Conservation (phyloP, 2,888 invertebrate genomes). For the Epinotia bilunana region DNA sequence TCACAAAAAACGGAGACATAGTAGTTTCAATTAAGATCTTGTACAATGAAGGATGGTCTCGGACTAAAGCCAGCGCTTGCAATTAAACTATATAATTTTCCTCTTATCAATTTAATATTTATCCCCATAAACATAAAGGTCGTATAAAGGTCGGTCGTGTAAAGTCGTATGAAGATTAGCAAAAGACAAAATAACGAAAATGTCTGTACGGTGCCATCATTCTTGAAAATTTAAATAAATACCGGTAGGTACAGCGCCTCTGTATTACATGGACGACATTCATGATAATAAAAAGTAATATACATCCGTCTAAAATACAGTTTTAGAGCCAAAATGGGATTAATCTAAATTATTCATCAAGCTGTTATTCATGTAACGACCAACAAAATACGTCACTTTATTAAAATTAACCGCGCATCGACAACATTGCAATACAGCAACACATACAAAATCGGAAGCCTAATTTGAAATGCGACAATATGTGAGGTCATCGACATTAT, state of each 20-base stretch:
- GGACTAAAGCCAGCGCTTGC: slow-evolving; percentile 6
- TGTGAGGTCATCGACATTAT: too few relatives aligned
- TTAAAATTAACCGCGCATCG: too few relatives aligned
- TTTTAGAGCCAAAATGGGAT: not conserved
- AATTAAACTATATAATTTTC: not conserved
- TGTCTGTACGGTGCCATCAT: slow-evolving; percentile 21
- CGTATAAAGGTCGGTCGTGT: too few relatives aligned
- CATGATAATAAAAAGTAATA: slow-evolving; percentile 11
- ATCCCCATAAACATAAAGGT: not conserved
- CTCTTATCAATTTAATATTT: not conserved
- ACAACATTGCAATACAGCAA: too few relatives aligned
- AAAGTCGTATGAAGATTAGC: not conserved
- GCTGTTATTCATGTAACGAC: too few relatives aligned
- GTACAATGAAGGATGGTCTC: slow-evolving; percentile 54
- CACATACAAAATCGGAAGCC: too few relatives aligned
- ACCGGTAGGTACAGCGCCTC: slow-evolving; percentile 52
- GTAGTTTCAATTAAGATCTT: slow-evolving; percentile 63
- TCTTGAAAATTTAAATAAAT: slow-evolving; percentile 53
- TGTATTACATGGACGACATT: slow-evolving; percentile 40
- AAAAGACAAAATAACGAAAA: slow-evolving; percentile 19
- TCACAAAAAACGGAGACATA: slow-evolving; percentile 59
- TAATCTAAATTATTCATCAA: too few relatives aligned
- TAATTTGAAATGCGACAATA: too few relatives aligned
- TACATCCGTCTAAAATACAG: slow-evolving; percentile 2
- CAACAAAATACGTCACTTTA: not conserved